Evolutionary conservation across 1,140 invertebrate species (phyloP).

Genomic region (Panagrolaimus sp.): DNA sequence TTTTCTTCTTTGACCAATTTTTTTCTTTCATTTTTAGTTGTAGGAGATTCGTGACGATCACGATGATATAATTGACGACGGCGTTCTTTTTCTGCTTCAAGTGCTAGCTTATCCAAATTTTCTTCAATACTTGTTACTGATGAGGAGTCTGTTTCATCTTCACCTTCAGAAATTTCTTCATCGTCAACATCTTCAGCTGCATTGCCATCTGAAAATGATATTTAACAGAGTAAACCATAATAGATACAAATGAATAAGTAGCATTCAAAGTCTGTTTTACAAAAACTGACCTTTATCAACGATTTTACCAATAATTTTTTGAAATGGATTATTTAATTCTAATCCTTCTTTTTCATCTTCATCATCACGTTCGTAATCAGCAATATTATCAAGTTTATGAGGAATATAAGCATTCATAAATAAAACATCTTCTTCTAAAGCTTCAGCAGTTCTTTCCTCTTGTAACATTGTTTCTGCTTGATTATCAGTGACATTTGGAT

Average conservation of each 20-base stretch:
- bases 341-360: conserved; percentile 72
- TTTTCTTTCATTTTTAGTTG: conserved; percentile 71
- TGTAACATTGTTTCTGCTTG: conserved; percentile 65
- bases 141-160: conserved; percentile 26
- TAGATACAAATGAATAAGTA: too few relatives aligned
- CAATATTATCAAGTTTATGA: conserved; percentile 81
- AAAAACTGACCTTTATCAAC: conserved; percentile 17
- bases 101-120: conserved; percentile 18
- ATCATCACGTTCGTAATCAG: conserved; percentile 83
- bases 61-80: conserved; percentile 42
- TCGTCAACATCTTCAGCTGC: conserved; percentile 56
- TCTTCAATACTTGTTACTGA: conserved; percentile 62
- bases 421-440: conserved; percentile 71
- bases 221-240: too few relatives aligned
- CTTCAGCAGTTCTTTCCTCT: conserved; percentile 67
- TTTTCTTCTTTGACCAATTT: conserved; percentile 68
- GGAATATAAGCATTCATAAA: conserved; percentile 93
- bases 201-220: conserved; percentile 29
- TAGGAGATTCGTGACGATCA: conserved; percentile 73
- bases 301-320: conserved; percentile 53
- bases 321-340: conserved; percentile 63
- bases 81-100: conserved; percentile 30
- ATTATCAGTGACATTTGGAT: conserved; percentile 68
- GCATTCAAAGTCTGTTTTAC: too few relatives aligned
- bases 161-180: conserved; percentile 61